phyloP scores from a whole-genome alignment of 2,888 invertebrate genomes.

The Aporophyla nigra region DNA sequence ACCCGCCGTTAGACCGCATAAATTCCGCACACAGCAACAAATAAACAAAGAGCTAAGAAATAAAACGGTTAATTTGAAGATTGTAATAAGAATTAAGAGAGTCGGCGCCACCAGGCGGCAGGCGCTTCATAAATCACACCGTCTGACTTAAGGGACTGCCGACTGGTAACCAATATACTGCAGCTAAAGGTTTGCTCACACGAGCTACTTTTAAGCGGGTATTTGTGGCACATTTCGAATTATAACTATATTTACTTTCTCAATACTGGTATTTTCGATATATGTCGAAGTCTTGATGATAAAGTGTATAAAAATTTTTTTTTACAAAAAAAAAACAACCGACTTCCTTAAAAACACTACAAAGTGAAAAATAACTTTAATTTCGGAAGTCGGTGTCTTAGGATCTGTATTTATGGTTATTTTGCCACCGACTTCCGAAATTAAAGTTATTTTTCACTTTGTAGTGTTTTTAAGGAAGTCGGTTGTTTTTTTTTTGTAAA shows the following conservation, averaged over 20 bases:
- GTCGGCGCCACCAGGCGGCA: slow-evolving; percentile 76
- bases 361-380: no score
- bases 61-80: slow-evolving; percentile 75
- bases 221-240: neutral
- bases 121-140: slow-evolving; percentile 78
- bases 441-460: no score
- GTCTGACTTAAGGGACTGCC: slow-evolving; percentile 66
- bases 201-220: slow-evolving; percentile 16
- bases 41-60: slow-evolving; percentile 65
- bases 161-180: slow-evolving; percentile 54
- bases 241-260: neutral
- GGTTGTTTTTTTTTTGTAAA: no score
- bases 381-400: no score
- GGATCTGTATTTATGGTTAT: no score
- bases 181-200: slow-evolving; percentile 43
- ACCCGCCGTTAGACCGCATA: slow-evolving; percentile 50
- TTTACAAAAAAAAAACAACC: no score
- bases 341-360: no score
- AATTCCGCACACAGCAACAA: slow-evolving; percentile 63
- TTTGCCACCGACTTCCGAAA: no score
- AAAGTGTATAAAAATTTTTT: neutral
- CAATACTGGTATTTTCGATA: neutral
- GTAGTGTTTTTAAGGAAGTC: no score
- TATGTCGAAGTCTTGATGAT: neutral
- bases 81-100: slow-evolving; percentile 73